Evolutionary conservation across 2,113 vertebrate species (phyloP).

Genomic region (Oryzias woworae): DNA sequence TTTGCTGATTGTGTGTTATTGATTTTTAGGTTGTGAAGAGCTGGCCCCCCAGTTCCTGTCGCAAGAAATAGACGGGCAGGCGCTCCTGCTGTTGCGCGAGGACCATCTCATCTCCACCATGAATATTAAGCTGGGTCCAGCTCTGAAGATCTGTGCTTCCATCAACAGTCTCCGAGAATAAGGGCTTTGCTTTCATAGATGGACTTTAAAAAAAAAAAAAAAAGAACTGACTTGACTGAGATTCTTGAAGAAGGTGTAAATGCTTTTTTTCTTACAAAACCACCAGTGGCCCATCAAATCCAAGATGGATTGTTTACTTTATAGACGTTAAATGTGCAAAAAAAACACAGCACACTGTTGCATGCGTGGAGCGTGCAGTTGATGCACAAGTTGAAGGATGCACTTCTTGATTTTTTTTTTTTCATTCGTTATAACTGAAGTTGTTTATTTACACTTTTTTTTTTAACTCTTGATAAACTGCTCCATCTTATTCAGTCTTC

Average conservation of each 20-base stretch:
- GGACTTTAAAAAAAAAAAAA: background rate
- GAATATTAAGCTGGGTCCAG: constrained; percentile 97
- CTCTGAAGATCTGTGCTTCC: constrained; percentile 98
- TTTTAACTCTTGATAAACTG: constrained; percentile 1
- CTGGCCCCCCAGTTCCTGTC: constrained; percentile 93
- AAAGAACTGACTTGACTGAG: constrained; percentile 1
- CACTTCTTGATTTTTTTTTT: constrained; percentile 19
- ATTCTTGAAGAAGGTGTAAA: constrained; percentile 5
- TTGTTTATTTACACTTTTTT: constrained; percentile 1
- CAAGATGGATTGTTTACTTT: constrained; percentile 38
- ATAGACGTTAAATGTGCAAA: constrained; percentile 64
- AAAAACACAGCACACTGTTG: constrained; percentile 18
- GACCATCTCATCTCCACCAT: constrained; percentile 99
- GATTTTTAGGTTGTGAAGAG: constrained; percentile 89
- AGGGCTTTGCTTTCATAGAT: constrained; percentile 6
- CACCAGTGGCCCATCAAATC: constrained; percentile 11
- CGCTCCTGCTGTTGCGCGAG: constrained; percentile 91
- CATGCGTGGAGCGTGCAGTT: constrained; percentile 10
- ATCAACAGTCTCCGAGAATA: constrained; percentile 95
- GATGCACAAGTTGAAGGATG: constrained; percentile 10
- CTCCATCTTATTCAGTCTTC: background rate
- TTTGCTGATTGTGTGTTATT: background rate
- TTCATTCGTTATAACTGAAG: background rate
- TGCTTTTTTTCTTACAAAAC: background rate
- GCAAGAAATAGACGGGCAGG: constrained; percentile 98